Base-by-base conservation (phyloP, 2,888 invertebrate genomes). In the Orthosia gothica region DNA sequence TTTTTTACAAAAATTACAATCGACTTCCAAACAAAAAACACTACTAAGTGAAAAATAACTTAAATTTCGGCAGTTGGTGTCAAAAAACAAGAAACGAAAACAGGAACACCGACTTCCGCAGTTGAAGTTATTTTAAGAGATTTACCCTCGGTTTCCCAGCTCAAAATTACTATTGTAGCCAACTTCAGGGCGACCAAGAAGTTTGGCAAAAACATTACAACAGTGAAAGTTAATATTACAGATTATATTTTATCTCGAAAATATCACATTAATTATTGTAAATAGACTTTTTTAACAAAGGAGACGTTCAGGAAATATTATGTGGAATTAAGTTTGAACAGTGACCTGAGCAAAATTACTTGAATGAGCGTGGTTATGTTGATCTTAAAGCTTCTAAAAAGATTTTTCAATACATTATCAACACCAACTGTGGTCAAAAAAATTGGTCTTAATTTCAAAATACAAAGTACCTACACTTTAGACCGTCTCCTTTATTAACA, bases 211-310 rank as follows among this genome's bases (percentile, higher is more conserved):
- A 40, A 40, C 9, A 40, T 40, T 40, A 83, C 65, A 84, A 79
- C 54, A 74, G 40, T 76, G 52, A 82, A 71, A 74, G 62, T 70
- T 58, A 59, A 58, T 81, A 81, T 47, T 81, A 81, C 40, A 73
- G 57, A 74, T 71, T 66, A 45, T 63, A 82, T 73, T 83, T 70
- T 70, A 66, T 61, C 49, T 74, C 79, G 52, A 70, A 67, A 68
- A 79, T 82, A 85, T 87, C 83, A 85, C 87, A 82, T 80, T 58
- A 57, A 65, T 83, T 72, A 72, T 64, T 67, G 49, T 76, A 67
- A 71, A 76, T 68, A 83, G n/a, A 65, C 13, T 68, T 70, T n/a
- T 20, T 18, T 15, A 15, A 59, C 20, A 59, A 59, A 59, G 59
- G 59, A 59, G 40, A 59, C 13, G n/a, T 32, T 45, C 20, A 45